A percentile compares a stretch with the other conserved stretches of the same genome.
phyloP scores from a whole-genome alignment of 2,797 vertebrate species.

The Heterohyrax brucei region DNA sequence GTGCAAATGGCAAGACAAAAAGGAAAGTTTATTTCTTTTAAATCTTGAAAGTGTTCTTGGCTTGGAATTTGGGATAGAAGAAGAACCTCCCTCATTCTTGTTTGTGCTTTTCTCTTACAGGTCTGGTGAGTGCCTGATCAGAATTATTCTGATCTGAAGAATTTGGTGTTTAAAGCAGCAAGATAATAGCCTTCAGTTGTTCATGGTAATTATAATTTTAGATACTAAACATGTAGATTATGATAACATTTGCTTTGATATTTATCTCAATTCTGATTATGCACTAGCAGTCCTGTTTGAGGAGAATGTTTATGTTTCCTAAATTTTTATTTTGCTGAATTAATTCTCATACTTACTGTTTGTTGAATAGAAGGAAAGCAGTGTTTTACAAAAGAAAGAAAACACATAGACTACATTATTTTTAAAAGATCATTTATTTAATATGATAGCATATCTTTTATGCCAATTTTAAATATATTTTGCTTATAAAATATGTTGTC shows the following conservation, averaged over 20 bases:
- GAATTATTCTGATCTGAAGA: conserved; percentile 85
- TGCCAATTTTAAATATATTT: conserved; percentile 41
- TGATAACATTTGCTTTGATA: conserved; percentile 45
- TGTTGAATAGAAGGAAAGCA: conserved; percentile 56
- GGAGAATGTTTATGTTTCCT: background rate
- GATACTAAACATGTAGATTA: conserved; percentile 53
- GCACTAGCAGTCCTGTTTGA: background rate
- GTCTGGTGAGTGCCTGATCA: conserved; percentile 85
- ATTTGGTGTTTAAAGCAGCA: conserved; percentile 86
- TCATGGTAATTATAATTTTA: conserved; percentile 90
- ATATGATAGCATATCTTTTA: background rate
- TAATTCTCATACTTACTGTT: conserved; percentile 23
- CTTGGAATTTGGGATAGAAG: conserved; percentile 36
- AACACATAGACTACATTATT: conserved; percentile 28
- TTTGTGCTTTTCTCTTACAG: conserved; percentile 87
- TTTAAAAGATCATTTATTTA: conserved; percentile 29
- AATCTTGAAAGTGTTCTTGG: conserved; percentile 52
- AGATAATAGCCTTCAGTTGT: conserved; percentile 90
- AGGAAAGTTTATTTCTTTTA: conserved; percentile 52
- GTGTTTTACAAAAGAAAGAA: conserved; percentile 60
- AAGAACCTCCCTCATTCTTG: conserved; percentile 58
- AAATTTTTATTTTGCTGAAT: conserved; percentile 16
- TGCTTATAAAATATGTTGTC: conserved; percentile 57
- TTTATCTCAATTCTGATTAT: background rate
- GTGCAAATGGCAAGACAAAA: conserved; percentile 39